Percentiles rank a stretch among this genome's conserved stretches.
phyloP scores from a whole-genome alignment of 2,797 vertebrate species.

The Anabas testudineus region DNA sequence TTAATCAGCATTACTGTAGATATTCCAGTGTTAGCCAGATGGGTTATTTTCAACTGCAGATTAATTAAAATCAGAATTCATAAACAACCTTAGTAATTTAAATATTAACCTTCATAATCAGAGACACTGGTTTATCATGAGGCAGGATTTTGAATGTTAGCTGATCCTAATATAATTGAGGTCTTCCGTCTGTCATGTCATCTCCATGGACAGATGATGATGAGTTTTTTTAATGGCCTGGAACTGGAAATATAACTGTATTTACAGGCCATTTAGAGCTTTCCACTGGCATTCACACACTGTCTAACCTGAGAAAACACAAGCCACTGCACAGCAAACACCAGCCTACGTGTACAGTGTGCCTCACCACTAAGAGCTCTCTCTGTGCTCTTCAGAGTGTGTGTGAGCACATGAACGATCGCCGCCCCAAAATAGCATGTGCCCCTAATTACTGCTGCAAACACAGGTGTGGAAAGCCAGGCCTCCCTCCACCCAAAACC shows the following conservation, averaged over 20 bases:
- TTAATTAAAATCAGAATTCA: too few species aligned
- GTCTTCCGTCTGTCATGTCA: slow-evolving; percentile 53
- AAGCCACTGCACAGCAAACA: slow-evolving; percentile 47
- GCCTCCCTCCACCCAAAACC: slow-evolving; percentile 68
- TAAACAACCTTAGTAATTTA: too few species aligned
- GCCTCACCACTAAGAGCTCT: slow-evolving; percentile 46
- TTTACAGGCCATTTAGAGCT: slow-evolving; percentile 74
- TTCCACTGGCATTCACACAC: slow-evolving; percentile 75
- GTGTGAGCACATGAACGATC: slow-evolving; percentile 28
- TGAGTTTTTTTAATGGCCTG: slow-evolving; percentile 68
- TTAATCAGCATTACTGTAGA: too few species aligned
- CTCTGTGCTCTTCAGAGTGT: slow-evolving; percentile 55
- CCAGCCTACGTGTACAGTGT: slow-evolving; percentile 48
- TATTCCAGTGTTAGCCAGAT: neutral
- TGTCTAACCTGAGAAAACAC: slow-evolving; percentile 58
- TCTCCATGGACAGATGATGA: slow-evolving; percentile 54
- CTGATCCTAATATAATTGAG: slow-evolving; percentile 9
- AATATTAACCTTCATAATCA: neutral
- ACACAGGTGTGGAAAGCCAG: slow-evolving; percentile 91
- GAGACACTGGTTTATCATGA: neutral
- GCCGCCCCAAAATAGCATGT: slow-evolving; percentile 86
- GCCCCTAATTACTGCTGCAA: slow-evolving; percentile 91
- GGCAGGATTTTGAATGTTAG: neutral
- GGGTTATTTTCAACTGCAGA: too few species aligned
- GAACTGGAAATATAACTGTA: slow-evolving; percentile 74